These are phyloP conservation scores for Morelia viridis DNA, from an alignment of 2,797 vertebrate species.

Conservation along the genomic window DNA sequence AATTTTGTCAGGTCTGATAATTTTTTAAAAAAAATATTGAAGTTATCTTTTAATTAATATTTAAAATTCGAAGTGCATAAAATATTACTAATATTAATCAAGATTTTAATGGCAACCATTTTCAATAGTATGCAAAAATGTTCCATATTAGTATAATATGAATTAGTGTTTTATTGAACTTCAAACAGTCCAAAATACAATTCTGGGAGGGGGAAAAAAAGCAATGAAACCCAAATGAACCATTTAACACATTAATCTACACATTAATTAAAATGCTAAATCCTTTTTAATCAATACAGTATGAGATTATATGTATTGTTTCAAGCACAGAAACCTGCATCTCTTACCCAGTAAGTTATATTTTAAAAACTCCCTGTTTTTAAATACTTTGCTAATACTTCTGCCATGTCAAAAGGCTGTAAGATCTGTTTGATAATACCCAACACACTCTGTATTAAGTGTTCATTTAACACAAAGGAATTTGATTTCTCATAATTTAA, in stretches of 20 bases:
- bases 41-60: neutral
- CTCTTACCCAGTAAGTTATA: slow-evolving; percentile 41
- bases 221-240: slow-evolving; percentile 55
- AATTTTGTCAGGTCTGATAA: slow-evolving; percentile 14
- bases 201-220: slow-evolving; percentile 33
- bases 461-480: slow-evolving; percentile 40
- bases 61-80: slow-evolving; percentile 24
- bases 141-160: slow-evolving; percentile 42
- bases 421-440: neutral
- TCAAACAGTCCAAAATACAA: slow-evolving; percentile 16
- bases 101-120: slow-evolving; percentile 39
- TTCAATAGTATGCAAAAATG: slow-evolving; percentile 48
- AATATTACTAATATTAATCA: slow-evolving; percentile 50
- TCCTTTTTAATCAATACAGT: slow-evolving; percentile 63
- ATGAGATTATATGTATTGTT: slow-evolving; percentile 69
- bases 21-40: slow-evolving; percentile 38
- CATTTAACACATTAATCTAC: slow-evolving; percentile 67
- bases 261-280: slow-evolving; percentile 71
- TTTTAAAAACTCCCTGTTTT: slow-evolving; percentile 31
- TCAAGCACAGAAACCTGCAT: slow-evolving; percentile 60
- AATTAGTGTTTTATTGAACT: slow-evolving; percentile 50
- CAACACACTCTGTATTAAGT: neutral
- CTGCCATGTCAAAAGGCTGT: neutral
- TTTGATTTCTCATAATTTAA: slow-evolving; percentile 23
- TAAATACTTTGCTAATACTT: slow-evolving; percentile 34